These are phyloP conservation scores for Drosophila oshimai DNA, from an alignment of 1,140 invertebrate genomes.

Conservation along the genomic window DNA sequence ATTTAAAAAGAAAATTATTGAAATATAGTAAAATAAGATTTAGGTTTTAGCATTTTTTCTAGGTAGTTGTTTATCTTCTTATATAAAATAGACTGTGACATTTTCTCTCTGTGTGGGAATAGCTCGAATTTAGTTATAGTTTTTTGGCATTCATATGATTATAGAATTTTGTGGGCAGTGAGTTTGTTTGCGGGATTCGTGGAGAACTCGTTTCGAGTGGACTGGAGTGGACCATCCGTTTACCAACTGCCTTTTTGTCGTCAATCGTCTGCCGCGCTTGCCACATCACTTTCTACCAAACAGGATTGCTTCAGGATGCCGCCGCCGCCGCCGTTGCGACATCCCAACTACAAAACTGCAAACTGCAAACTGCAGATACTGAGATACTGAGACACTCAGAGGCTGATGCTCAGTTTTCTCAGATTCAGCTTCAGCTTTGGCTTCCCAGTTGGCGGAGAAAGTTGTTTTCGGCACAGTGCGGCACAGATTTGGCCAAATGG, in stretches of 20 bases:
- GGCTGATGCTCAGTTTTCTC: slow-evolving; percentile 34
- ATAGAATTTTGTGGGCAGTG: slow-evolving; percentile 22
- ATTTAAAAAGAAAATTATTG: too few species aligned
- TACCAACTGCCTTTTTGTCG: slow-evolving; percentile 37
- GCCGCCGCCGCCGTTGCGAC: slow-evolving; percentile 39
- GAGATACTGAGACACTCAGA: slow-evolving; percentile 2
- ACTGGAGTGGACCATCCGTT: too few species aligned
- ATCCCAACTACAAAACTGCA: slow-evolving; percentile 34
- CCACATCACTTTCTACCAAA: slow-evolving; percentile 78
- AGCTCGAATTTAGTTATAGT: too few species aligned
- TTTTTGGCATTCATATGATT: slow-evolving; percentile 51
- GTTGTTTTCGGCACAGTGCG: slow-evolving; percentile 68
- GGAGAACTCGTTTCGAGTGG: slow-evolving; percentile 60
- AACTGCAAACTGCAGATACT: too few species aligned
- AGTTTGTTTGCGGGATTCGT: slow-evolving; percentile 13
- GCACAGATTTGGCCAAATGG: slow-evolving; percentile 66
- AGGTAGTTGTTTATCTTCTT: too few species aligned
- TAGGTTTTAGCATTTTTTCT: too few species aligned
- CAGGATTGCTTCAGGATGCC: slow-evolving; percentile 73
- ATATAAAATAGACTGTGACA: not conserved
- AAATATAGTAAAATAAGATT: too few species aligned
- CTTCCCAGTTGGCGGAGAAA: slow-evolving; percentile 53
- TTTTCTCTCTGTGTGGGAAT: not conserved
- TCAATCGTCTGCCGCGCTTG: slow-evolving; percentile 47
- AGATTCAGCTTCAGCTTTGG: slow-evolving; percentile 10